Evolutionary conservation across 2,797 vertebrate genomes (phyloP).

Genomic region (Clarias laeviceps): DNA sequence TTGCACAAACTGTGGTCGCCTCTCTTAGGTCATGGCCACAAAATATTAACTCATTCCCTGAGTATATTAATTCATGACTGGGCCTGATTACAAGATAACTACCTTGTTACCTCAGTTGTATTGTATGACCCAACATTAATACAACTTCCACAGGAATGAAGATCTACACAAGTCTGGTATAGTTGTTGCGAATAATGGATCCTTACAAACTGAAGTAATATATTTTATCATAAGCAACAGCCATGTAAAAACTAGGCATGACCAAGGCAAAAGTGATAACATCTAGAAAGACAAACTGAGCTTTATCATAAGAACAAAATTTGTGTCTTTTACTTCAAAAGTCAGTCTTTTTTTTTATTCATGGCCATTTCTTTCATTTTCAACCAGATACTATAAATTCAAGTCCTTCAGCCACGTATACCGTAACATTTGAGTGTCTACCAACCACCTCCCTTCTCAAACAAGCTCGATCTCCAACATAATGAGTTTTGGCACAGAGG

Average conservation of each 20-base stretch:
- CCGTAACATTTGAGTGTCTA: conserved; percentile 6
- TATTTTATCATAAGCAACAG: neutral
- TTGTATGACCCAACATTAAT: neutral
- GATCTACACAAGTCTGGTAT: neutral
- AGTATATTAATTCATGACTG: neutral
- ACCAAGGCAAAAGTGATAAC: neutral
- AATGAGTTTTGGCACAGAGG: neutral
- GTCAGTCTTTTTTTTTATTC: neutral
- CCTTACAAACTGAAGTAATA: neutral
- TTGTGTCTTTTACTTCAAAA: neutral
- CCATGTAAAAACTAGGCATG: too few relatives aligned
- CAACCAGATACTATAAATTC: neutral
- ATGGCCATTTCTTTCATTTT: neutral
- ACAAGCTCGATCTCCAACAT: conserved; percentile 36
- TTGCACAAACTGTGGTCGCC: neutral
- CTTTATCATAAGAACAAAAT: too few relatives aligned
- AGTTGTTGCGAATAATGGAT: neutral
- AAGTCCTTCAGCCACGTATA: neutral
- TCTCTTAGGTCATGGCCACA: too few relatives aligned
- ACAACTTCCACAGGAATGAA: neutral
- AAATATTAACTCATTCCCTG: neutral
- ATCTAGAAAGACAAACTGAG: too few relatives aligned
- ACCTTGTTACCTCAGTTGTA: neutral
- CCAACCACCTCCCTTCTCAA: conserved; percentile 51
- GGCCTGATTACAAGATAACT: too few relatives aligned